Base-by-base conservation (phyloP, 2,113 vertebrate species). In the Phrynosoma platyrhinos region DNA sequence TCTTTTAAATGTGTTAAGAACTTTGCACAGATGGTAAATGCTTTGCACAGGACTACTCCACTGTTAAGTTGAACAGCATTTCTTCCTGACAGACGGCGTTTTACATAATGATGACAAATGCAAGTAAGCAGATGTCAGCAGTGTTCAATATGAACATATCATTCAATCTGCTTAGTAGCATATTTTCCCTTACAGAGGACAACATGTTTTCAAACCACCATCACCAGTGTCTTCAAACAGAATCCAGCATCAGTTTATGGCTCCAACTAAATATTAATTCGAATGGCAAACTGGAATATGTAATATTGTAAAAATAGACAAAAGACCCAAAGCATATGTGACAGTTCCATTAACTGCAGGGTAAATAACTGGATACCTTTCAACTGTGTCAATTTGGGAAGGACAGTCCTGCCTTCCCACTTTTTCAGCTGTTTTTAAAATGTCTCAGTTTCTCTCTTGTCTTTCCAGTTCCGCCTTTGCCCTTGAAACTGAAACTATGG, bases 71-170 rank as follows among this genome's bases (percentile, higher is more conserved):
- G 1, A 90, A 84, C 2, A 2, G 89, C 80, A 88, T 68, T 85
- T 87, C 8, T 76, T 88, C 76, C 85, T 91, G 89, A 88, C 93
- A 94, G 92, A 91, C 80, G 8, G 92, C 0, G 18, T 68, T 93
- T 94, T 93, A 92, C 88, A 94, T 94, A 94, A 94, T 47, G 90
- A 91, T 91, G 90, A 94, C 86, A 95, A 95, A 95, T 90, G 85
- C 85, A 89, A 94, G 69, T 74, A 76, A 95, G 90, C 92, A 94
- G 90, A 93, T 93, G 89, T 93, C 94, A 93, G 88, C 90, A 92
- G 75, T 13, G 64, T 74, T 92, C 62, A 72, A 89, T 86, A 85
- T 69, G 90, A 82, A 90, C 86, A 84, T 84, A 88, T 80, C 77
- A 13, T 9, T 83, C 89, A 87, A 78, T 66, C 84, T 76, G 14